A percentile compares a stretch with the other conserved stretches of the same genome.
Evolutionary conservation across 2,797 vertebrate species (phyloP).

Genomic region (Rhinatrema bivittatum): DNA sequence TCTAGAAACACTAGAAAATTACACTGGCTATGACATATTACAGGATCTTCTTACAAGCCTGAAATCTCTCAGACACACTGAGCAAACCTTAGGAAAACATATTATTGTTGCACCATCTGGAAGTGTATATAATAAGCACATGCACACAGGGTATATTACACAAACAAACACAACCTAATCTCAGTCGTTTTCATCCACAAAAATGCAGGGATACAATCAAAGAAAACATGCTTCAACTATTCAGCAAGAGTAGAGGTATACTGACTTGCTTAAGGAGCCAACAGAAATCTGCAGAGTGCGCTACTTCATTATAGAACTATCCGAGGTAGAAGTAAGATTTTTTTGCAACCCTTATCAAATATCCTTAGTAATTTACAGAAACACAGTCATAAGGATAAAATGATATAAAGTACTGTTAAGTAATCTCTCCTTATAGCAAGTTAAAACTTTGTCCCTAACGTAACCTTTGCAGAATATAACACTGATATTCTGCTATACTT

Average conservation of each 20-base stretch:
- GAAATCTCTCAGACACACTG: fast-evolving
- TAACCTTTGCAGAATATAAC: too few relatives aligned
- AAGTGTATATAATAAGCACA: fast-evolving
- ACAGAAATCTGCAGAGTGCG: neutral
- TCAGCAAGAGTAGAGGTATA: neutral
- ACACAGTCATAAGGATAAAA: neutral
- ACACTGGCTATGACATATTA: slow-evolving; percentile 20
- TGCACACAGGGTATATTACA: neutral
- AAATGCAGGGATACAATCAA: neutral
- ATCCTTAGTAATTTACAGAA: slow-evolving; percentile 6
- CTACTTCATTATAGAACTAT: too few relatives aligned
- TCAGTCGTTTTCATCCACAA: neutral
- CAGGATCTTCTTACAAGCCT: neutral
- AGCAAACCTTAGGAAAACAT: neutral
- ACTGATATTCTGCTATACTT: too few relatives aligned
- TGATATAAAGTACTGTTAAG: neutral
- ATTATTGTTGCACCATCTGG: fast-evolving
- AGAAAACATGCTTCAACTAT: neutral
- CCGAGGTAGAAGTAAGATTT: slow-evolving; percentile 35
- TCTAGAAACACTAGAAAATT: slow-evolving; percentile 3
- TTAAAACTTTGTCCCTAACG: too few relatives aligned
- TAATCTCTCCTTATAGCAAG: too few relatives aligned
- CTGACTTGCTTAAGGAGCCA: neutral
- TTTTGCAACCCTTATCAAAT: slow-evolving; percentile 10
- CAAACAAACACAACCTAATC: fast-evolving